phyloP scores from a whole-genome alignment of 2,888 invertebrate genomes.

The Cancer borealis region DNA sequence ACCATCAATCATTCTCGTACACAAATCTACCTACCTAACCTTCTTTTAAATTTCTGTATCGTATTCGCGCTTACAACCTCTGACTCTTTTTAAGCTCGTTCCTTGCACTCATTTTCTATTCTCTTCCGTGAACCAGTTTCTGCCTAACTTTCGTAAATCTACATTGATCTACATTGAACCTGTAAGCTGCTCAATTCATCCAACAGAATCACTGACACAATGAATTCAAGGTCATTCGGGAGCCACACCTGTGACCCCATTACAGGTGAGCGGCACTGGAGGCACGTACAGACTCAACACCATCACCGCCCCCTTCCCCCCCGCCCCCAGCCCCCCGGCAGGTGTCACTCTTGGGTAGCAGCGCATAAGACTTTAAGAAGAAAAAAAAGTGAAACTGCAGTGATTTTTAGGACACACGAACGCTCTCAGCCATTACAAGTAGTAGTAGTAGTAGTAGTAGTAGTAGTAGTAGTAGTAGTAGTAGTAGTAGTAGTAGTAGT shows the following conservation, averaged over 20 bases:
- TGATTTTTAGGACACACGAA: not conserved
- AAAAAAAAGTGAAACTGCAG: not conserved
- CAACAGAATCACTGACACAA: not conserved
- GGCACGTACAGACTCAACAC: not conserved
- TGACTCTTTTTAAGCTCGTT: too few relatives aligned
- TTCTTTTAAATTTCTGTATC: too few relatives aligned
- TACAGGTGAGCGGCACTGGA: not conserved
- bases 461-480: conserved; percentile 39
- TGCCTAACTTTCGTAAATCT: too few relatives aligned
- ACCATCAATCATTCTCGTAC: too few relatives aligned
- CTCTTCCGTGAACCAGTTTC: too few relatives aligned
- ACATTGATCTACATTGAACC: too few relatives aligned
- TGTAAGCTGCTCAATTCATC: too few relatives aligned
- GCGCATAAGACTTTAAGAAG: not conserved
- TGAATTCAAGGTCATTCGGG: not conserved
- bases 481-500: not conserved
- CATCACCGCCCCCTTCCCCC: not conserved
- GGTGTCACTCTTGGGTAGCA: not conserved
- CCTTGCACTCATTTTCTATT: too few relatives aligned
- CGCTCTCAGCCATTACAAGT: not conserved
- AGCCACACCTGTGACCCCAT: not conserved
- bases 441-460: not conserved
- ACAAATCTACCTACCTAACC: too few relatives aligned
- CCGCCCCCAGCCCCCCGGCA: not conserved
- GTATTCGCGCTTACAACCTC: too few relatives aligned